A percentile compares a stretch with the other conserved stretches of the same genome.
Conservation (phyloP, 2,797 vertebrate species). For the Hipposideros larvatus region DNA sequence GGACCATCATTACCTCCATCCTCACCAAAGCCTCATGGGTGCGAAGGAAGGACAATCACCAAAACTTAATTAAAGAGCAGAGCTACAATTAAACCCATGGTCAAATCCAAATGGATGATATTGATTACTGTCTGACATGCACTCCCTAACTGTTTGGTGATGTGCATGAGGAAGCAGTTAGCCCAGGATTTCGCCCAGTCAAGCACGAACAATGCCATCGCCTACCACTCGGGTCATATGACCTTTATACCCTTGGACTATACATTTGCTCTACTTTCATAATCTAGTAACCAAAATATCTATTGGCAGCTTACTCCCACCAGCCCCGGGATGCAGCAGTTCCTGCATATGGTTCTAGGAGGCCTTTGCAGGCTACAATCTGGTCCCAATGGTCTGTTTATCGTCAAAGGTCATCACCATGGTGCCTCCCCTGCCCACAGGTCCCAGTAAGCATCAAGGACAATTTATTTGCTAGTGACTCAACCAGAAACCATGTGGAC, state of each 20-base stretch:
- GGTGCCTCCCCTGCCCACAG: not conserved
- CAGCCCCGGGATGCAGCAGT: not conserved
- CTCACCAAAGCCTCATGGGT: not conserved
- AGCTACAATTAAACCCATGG: not conserved
- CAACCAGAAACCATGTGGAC: not conserved
- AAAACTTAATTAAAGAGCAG: not conserved
- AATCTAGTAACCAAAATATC: constrained; percentile 57
- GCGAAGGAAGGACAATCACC: not conserved
- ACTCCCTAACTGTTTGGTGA: not conserved
- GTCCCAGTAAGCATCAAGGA: not conserved
- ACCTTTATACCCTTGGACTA: not conserved
- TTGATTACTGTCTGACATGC: not conserved
- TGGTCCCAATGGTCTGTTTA: constrained; percentile 16
- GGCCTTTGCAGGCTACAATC: not conserved
- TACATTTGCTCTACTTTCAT: not conserved
- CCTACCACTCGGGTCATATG: not conserved
- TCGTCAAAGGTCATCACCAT: not conserved
- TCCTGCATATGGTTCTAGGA: constrained; percentile 4
- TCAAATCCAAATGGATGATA: not conserved
- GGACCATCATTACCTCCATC: not conserved
- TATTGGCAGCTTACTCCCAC: not conserved
- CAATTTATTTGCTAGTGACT: constrained; percentile 19
- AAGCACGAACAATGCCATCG: not conserved
- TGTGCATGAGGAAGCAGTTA: not conserved
- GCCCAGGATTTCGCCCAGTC: not conserved